Percentiles rank a stretch among this genome's conserved stretches.
Evolutionary conservation across 2,113 vertebrate genomes (phyloP).

Genomic region (Acanthochromis polyacanthus): DNA sequence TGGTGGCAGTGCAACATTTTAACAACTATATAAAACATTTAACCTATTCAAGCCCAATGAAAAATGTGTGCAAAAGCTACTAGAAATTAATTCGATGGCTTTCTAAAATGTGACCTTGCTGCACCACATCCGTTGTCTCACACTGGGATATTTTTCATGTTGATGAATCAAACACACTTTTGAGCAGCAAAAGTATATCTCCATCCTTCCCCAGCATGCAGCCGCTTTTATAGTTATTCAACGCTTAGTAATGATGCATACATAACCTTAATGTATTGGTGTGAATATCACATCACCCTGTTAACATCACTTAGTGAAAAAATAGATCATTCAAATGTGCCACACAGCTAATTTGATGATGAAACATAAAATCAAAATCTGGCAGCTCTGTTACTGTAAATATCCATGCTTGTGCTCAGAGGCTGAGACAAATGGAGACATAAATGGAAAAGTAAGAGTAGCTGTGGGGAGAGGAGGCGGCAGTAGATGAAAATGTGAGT

Average conservation of each 20-base stretch:
- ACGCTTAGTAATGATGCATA: constrained; percentile 60
- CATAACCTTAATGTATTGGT: constrained; percentile 56
- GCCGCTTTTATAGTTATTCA: constrained; percentile 48
- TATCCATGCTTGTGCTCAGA: constrained; percentile 33
- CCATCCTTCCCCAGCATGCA: constrained; percentile 47
- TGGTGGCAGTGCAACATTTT: too few species aligned
- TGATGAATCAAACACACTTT: constrained; percentile 44
- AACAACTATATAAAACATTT: too few species aligned
- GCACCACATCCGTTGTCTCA: constrained; percentile 21
- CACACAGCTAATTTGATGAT: constrained; percentile 57
- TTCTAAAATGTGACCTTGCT: constrained; percentile 24
- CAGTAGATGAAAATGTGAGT: constrained; percentile 50
- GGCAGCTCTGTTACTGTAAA: constrained; percentile 47
- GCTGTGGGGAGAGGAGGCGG: constrained; percentile 38
- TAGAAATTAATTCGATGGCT: constrained; percentile 5
- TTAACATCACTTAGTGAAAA: constrained; percentile 46
- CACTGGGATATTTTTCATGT: constrained; percentile 39
- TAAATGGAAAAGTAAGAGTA: constrained; percentile 45
- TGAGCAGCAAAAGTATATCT: constrained; percentile 28
- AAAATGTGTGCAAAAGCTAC: neutral
- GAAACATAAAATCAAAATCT: constrained; percentile 56
- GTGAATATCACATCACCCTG: constrained; percentile 45
- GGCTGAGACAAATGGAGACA: constrained; percentile 38
- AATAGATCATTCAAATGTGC: constrained; percentile 42
- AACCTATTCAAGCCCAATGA: neutral